Evolutionary conservation across 2,797 vertebrate genomes (phyloP).

Genomic region (Channa striata): DNA sequence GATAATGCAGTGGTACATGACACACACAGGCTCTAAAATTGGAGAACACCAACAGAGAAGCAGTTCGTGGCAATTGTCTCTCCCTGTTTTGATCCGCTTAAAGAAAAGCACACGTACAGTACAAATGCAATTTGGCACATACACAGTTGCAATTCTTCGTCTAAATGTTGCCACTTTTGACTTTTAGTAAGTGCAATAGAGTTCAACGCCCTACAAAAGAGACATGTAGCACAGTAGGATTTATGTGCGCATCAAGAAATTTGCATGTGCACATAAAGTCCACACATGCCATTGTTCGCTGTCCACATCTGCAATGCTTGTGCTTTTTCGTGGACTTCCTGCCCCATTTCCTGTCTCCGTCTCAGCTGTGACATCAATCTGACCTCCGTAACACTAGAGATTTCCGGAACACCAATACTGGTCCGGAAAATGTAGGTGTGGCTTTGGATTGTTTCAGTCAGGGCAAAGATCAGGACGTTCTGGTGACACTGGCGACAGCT

Average conservation of each 20-base stretch:
- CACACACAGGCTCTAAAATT: constrained; percentile 7
- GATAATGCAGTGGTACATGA: constrained; percentile 6
- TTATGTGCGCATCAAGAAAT: not conserved
- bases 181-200: constrained; percentile 34
- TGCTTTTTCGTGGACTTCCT: constrained; percentile 71
- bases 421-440: not conserved
- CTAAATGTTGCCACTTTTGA: constrained; percentile 46
- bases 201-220: constrained; percentile 21
- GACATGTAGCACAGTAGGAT: not conserved
- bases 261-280: constrained; percentile 25
- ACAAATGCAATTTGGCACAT: not conserved
- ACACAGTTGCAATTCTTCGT: not conserved
- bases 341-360: constrained; percentile 71
- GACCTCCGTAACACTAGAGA: constrained; percentile 34
- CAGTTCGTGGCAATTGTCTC: not conserved
- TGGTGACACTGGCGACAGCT: constrained; percentile 9
- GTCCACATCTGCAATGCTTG: constrained; percentile 46
- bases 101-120: not conserved
- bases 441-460: constrained; percentile 23
- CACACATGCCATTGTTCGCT: constrained; percentile 67
- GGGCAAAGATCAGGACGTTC: constrained; percentile 14
- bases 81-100: constrained; percentile 1
- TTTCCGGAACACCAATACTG: constrained; percentile 24
- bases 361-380: constrained; percentile 37
- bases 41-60: constrained; percentile 7